Base-by-base conservation (phyloP, 2,888 invertebrate species). In the Entomobrya proxima region DNA sequence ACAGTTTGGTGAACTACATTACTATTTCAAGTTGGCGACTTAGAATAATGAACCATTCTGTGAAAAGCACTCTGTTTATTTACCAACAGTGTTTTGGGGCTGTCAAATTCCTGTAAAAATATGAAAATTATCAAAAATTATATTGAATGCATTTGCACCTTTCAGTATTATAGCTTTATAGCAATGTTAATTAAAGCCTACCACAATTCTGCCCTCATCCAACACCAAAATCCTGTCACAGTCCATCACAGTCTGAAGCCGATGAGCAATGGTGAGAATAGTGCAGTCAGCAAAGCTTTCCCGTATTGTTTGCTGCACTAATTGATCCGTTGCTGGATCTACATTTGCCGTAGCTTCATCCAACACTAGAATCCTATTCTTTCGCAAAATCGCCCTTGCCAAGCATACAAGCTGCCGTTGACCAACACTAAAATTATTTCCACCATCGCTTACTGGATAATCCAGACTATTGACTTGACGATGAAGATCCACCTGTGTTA, bases 331-430 rank as follows among this genome's bases (percentile, higher is more conserved):
- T 13, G 95, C 95, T 11, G 96, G 96, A 92, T 98, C 97, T 7
- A 97, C 97, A 91, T 98, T 98, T 1, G 98, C 97, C 0, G 98
- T 98, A n/a, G 98, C 98, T 92, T 98, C 98, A 91, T 98, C 98
- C 90, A 98, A 93, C 88, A 98, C 95, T 0, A 98, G 93, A 88
- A 98, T 95, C 89, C 94, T 94, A 92, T 97, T 97, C 88, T 95
- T 95, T 24, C 96, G 94, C 21, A 98, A 92, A 90, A 98, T 95
- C 40, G 98, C 98, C 18, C 82, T 64, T 7, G 75, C 83, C 21
- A 86, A 55, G 37, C 78, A 83, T 24, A 89, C 86, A 0, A 90
- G 67, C 76, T 90, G 89, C 5, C 88, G 35, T 61, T 90, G 86
- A 0, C 90, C 90, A 2, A 85, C 74, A 15, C 88, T 88, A 55